phyloP scores from a whole-genome alignment of 2,888 invertebrate genomes.

The Cosmorhoe ocellata region DNA sequence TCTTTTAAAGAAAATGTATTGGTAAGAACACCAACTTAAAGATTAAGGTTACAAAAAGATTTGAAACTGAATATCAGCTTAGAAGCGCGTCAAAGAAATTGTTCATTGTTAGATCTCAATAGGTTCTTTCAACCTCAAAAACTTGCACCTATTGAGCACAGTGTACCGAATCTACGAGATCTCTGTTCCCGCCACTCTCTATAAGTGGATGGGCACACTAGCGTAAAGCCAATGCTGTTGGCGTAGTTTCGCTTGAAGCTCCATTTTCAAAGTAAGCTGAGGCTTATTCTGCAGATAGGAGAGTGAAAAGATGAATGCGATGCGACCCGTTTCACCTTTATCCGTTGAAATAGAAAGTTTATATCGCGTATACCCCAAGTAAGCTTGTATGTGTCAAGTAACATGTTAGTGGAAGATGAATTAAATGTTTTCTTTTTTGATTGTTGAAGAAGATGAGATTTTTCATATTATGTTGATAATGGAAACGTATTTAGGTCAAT shows the following conservation, averaged over 20 bases:
- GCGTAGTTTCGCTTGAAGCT: constrained; percentile 51
- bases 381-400: constrained; percentile 4
- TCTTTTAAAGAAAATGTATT: neutral
- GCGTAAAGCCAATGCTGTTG: constrained; percentile 43
- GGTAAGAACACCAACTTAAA: neutral
- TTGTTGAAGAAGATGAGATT: too few relatives aligned
- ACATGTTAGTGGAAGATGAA: neutral
- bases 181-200: constrained; percentile 39
- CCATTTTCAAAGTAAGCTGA: constrained; percentile 57
- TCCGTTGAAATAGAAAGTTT: constrained; percentile 48
- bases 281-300: constrained; percentile 54
- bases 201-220: constrained; percentile 41
- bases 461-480: too few relatives aligned
- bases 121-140: constrained; percentile 25
- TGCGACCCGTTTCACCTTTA: constrained; percentile 53
- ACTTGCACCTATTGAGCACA: constrained; percentile 29
- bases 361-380: constrained; percentile 28
- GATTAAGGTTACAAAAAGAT: constrained; percentile 10
- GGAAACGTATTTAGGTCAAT: too few relatives aligned
- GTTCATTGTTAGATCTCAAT: constrained; percentile 25
- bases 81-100: constrained; percentile 9
- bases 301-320: constrained; percentile 60
- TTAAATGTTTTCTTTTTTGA: neutral
- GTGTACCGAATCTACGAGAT: constrained; percentile 45
- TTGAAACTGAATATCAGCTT: constrained; percentile 10